Conservation (phyloP, 2,888 invertebrate genomes). For the Periphyllus acericola region DNA sequence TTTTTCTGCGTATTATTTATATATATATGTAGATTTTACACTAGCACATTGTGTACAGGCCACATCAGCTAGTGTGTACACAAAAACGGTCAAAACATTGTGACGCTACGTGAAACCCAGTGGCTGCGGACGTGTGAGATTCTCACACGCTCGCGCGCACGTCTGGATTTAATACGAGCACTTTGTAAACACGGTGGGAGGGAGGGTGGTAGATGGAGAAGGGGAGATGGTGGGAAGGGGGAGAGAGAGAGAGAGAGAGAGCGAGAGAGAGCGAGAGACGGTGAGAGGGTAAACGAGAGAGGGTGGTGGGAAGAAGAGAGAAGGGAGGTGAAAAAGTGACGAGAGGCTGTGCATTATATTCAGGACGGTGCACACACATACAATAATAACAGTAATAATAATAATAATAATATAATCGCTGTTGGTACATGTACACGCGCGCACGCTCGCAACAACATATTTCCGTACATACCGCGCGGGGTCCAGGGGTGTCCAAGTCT, state of each 20-base stretch:
- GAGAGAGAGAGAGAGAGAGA: not conserved
- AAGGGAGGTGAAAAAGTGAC: not conserved
- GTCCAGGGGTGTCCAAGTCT: not conserved
- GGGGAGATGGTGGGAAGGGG: not conserved
- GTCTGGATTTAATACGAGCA: not conserved
- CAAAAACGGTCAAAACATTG: not conserved
- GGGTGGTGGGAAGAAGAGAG: not conserved
- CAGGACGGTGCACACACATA: not conserved
- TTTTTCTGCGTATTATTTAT: no score
- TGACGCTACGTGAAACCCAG: conserved; percentile 17
- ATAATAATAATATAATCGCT: not conserved
- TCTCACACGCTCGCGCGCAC: conserved; percentile 1
- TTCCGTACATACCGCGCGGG: not conserved
- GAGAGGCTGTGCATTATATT: not conserved
- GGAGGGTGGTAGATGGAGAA: conserved; percentile 14
- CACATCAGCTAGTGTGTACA: no score
- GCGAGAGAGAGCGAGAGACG: not conserved
- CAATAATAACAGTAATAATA: not conserved
- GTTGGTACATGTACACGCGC: not conserved
- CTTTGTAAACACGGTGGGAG: not conserved
- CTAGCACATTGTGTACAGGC: no score
- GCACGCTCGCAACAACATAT: not conserved
- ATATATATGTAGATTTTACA: no score
- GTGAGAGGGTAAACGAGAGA: not conserved
- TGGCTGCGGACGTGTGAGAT: conserved; percentile 48